Evolutionary conservation across 2,113 vertebrate species (phyloP), one percentile per base, ranked within the genome.

Genomic region (Aegithalos caudatus): DNA sequence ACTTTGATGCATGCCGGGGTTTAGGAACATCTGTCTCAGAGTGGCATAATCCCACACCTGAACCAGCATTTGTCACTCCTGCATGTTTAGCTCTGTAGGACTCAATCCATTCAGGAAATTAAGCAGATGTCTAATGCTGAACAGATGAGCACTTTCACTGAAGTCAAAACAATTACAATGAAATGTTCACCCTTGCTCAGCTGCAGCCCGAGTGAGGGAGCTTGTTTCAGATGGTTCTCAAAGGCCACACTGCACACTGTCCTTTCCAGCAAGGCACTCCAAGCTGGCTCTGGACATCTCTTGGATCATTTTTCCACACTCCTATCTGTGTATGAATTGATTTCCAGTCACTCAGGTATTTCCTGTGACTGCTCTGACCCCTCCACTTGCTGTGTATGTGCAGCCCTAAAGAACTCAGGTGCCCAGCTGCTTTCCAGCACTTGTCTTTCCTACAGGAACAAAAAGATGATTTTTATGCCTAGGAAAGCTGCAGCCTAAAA

Each of bases 51-150:
- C 70, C 58, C 45, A 66, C 73, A 95, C 89, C 70, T 86, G 65
- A 95, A 79, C 62, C 77, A 67, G 51, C 38, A 54, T 80, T 87
- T 92, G 66, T 87, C 62, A 69, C 88, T 57, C 60, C 65, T 81
- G 53, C 45, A 33, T 60, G 51, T 81, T 89, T 72, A 89, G 47
- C 70, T 94, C 77, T 35, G 42, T 67, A 95, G 81, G 65, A 76
- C 57, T 92, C 61, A 66, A 65, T 79, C 47, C 73, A 3, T 87
- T 92, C 84, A 94, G 86, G 86, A 90, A 86, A 88, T 94, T 62
- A 80, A 66, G 88, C 80, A 88, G 67, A 81, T 84, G 70, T 72
- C 61, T 92, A 22, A 61, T 70, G 29, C 60, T 48, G 62, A 95
- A 67, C 78, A 89, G 83, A 91, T 35, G 53, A 96, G 24, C 37